A percentile compares a stretch with the other conserved stretches of the same genome.
Conservation (phyloP, 2,113 vertebrate genomes). For the Leucosticte australis region DNA sequence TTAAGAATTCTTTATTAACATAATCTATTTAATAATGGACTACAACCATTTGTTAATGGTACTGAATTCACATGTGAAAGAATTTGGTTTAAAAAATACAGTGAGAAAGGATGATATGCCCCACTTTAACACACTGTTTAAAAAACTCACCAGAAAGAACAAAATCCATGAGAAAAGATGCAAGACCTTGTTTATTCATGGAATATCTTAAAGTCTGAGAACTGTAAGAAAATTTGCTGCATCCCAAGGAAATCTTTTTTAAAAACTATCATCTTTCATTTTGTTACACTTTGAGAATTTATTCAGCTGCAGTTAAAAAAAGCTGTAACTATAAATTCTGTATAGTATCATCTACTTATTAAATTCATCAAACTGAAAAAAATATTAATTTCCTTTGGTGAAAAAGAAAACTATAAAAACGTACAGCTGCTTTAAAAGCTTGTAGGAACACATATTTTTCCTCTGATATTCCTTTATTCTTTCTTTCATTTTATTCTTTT, state of each 20-base stretch:
- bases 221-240: not conserved
- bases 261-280: not conserved
- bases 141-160: conserved; percentile 36
- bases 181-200: conserved; percentile 16
- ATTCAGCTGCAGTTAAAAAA: not conserved
- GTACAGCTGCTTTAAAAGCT: not conserved
- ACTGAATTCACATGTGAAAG: conserved; percentile 15
- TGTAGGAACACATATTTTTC: not conserved
- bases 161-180: conserved; percentile 41
- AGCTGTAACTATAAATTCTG: not conserved
- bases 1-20: conserved; percentile 25
- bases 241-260: not conserved
- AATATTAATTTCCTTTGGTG: not conserved
- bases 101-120: not conserved
- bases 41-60: not conserved
- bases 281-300: not conserved
- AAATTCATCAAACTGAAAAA: not conserved
- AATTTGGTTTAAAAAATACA: conserved; percentile 3
- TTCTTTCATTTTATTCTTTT: not conserved
- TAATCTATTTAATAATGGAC: conserved; percentile 16
- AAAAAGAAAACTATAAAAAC: not conserved
- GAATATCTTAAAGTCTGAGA: conserved; percentile 22
- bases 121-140: conserved; percentile 7
- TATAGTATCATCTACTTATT: not conserved
- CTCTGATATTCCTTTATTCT: not conserved